These are phyloP conservation scores for Drosophila littoralis DNA, from an alignment of 1,140 invertebrate genomes.

Conservation along the genomic window DNA sequence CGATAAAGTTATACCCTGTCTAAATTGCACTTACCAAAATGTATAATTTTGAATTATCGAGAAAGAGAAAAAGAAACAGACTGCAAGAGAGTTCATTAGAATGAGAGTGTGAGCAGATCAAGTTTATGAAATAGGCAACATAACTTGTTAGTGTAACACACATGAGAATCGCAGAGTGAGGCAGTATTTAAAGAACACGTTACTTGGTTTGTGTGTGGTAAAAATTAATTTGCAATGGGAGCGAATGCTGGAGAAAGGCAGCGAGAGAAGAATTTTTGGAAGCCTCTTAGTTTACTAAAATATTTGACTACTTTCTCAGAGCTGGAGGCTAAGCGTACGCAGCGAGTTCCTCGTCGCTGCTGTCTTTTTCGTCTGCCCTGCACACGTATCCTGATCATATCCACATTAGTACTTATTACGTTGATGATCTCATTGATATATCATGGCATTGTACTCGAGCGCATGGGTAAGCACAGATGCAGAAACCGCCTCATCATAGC, in stretches of 20 bases:
- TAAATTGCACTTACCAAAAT: too few relatives aligned
- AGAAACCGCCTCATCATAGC: too few relatives aligned
- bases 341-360: slow-evolving; percentile 38
- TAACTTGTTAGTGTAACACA: too few relatives aligned
- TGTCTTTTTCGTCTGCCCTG: slow-evolving; percentile 30
- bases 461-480: slow-evolving; percentile 57
- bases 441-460: slow-evolving; percentile 67
- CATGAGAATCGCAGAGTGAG: not conserved
- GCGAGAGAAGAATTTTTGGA: not conserved
- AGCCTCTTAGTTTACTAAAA: not conserved
- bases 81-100: not conserved
- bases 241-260: not conserved
- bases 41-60: not conserved
- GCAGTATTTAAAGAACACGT: not conserved
- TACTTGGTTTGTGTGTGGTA: too few relatives aligned
- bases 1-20: not conserved
- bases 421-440: slow-evolving; percentile 66
- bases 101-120: too few relatives aligned
- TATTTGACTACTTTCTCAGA: slow-evolving; percentile 45
- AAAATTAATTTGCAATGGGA: too few relatives aligned
- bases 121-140: too few relatives aligned
- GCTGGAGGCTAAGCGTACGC: slow-evolving; percentile 46
- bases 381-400: slow-evolving; percentile 60
- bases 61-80: not conserved
- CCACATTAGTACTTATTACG: slow-evolving; percentile 49